Evolutionary conservation across 2,797 vertebrate genomes (phyloP), one percentile per base, ranked within the genome.

Genomic region (Sciaenops ocellatus): DNA sequence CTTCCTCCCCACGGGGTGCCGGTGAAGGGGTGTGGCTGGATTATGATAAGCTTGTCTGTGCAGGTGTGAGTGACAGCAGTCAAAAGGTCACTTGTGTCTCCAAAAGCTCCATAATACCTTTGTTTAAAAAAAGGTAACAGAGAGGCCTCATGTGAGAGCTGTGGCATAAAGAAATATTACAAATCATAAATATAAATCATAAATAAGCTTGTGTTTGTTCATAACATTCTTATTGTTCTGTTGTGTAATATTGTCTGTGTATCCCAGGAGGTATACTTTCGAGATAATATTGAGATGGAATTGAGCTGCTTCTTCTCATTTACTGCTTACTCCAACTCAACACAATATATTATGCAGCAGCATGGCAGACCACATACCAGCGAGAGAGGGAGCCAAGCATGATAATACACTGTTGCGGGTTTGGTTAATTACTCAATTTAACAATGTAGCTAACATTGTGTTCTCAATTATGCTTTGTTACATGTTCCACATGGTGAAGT

Each of bases 361-460:
- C 64, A 80, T 57, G 46, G 60, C 60, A 73, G 70, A 74, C 15
- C 55, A 72, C 69, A 79, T 20, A 71, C 22, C 38, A 65, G 60
- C 68, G 47, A 83, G 44, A 55, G n/a, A 28, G 5, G 38, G 51
- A 78, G 62, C 30, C 64, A 73, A 75, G 60, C 59, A 69, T 69
- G 44, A 69, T 81, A 76, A 83, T 22, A 76, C 48, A 55, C 26
- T 76, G 62, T 59, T 85, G 80, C 8, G 8, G 73, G 18, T 85
- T 90, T 82, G 54, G 73, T 79, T 90, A 85, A 85, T 89, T 81
- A 76, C 76, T 71, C 28, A 83, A 80, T 85, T 84, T 74, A 85
- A 67, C 63, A 76, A 70, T 73, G 73, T 57, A 48, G 70, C 78
- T 73, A 62, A 84, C 84, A 75, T 48, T 80, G 59, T 78, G 68